Evolutionary conservation across 2,797 vertebrate species (phyloP).

Genomic region (Phoebastria nigripes): DNA sequence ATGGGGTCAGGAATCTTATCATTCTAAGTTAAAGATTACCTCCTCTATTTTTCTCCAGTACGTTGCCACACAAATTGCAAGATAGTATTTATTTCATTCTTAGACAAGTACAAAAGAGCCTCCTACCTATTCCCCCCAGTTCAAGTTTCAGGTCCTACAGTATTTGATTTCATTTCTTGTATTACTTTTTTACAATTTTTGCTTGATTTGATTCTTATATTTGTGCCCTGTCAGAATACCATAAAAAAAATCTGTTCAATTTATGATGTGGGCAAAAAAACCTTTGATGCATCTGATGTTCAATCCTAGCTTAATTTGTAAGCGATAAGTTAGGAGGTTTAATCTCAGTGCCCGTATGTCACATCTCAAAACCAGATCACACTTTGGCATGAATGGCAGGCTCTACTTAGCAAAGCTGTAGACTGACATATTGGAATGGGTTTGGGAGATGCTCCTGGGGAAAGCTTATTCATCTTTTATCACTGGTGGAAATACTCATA

Average conservation of each 20-base stretch:
- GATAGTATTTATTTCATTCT: conserved; percentile 12
- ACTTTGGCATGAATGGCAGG: background rate
- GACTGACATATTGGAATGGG: background rate
- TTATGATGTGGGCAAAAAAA: background rate
- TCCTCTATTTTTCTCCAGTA: background rate
- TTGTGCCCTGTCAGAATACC: background rate
- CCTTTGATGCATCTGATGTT: background rate
- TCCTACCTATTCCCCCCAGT: background rate
- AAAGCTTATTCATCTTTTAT: conserved; percentile 24
- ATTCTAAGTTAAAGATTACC: conserved; percentile 16
- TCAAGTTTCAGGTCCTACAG: background rate
- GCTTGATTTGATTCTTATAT: conserved; percentile 18
- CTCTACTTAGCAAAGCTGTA: background rate
- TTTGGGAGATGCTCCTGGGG: conserved; percentile 4
- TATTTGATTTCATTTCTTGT: conserved; percentile 13
- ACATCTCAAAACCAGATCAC: conserved; percentile 30
- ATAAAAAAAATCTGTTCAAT: background rate
- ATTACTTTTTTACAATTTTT: conserved; percentile 3
- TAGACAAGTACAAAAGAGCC: background rate
- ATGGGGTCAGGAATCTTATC: conserved; percentile 29
- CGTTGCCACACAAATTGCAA: background rate
- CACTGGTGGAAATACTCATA: conserved; percentile 10
- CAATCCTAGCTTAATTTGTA: background rate
- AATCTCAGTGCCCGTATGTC: conserved; percentile 33
- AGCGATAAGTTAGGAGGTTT: background rate